Evolutionary conservation across 2,797 vertebrate species (phyloP), one percentile per base, ranked within the genome.

Genomic region (Lagorchestes hirsutus): DNA sequence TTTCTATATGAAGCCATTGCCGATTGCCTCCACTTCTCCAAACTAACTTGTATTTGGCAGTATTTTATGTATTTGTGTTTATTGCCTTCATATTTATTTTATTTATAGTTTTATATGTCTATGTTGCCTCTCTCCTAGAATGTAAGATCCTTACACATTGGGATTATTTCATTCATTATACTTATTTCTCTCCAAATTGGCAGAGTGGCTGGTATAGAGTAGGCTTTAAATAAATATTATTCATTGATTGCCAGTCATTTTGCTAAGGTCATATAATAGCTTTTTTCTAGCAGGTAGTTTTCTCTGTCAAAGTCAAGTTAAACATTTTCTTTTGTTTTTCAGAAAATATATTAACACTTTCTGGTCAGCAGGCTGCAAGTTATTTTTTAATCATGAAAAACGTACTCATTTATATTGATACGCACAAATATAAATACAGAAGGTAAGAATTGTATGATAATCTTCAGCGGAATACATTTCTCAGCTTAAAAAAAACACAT

Each of bases 151-250:
- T 31, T 29, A 31, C 67, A 94, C 90, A 54, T 16, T 55, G 9
- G 94, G 50, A 87, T 93, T 95, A 50, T 90, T 31, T 93, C 93
- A 4, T 55, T 92, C 16, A 52, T 29, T 67, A 55, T 2, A 1
- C 8, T 62, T 94, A n/a, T 59, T 91, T 56, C 31, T 40, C 40
- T 18, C 24, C 54, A 31, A 12, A 67, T 55, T 67, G 55, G n/a
- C 54, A 1, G 3, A 46, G 27, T 92, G n/a, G 10, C 31, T 74
- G 56, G 16, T 22, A 91, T 31, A 54, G 14, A 93, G 55, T 11
- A 54, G 92, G 95, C 91, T 91, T 27, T 92, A 97, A 92, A 34
- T 93, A 90, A 91, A 90, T 92, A 92, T 59, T 90, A 11, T 92
- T 95, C 96, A 90, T 18, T 95, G 16, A 95, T 92, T 67, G 31